Evolutionary conservation across 1,140 invertebrate genomes (phyloP), one percentile per base, ranked within the genome.

Genomic region (Drosophila parvula): DNA sequence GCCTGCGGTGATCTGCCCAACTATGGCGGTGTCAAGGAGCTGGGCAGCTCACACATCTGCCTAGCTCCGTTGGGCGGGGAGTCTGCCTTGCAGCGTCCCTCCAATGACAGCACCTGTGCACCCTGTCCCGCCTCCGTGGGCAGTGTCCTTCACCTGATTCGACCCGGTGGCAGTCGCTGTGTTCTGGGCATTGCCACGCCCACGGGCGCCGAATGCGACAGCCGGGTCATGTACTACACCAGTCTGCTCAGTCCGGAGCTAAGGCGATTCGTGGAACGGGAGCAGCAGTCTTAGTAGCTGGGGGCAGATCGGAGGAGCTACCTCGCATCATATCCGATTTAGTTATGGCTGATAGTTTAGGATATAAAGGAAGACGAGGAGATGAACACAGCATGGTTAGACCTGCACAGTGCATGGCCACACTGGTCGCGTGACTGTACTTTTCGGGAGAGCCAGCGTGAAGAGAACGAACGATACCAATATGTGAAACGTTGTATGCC

Each of bases 181-280:
- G 84, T 78, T 6, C 34, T 88, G 40, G 84, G 65, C 5, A 30
- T 88, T 9, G 84, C 84, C 76, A 84, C 84, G 63, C 84, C 84
- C 65, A 80, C 84, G 3, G 73, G 62, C n/a, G 60, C 14, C 7
- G 51, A 64, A 1, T 88, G 83, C n/a, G 47, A 63, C 0, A 55
- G 57, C 0, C 34, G 50, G 5, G 18, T 30, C 2, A 89, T 88
- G 83, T 89, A 89, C 32, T 88, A 50, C 12, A 88, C 79, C 7
- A 82, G 53, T 8, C 48, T 88, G 1, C 51, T 83, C 3, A 75
- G 67, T 45, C 7, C 67, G 0, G 40, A 57, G 8, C 61, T 88
- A 6, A 36, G 61, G 7, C 30, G 56, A 2, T 88, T 88, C 44
- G 79, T 89, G 41, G 78, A 80, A 36, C 43, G 53, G n/a, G 53